phyloP scores from a whole-genome alignment of 1,140 invertebrate species.

The Plodia interpunctella region DNA sequence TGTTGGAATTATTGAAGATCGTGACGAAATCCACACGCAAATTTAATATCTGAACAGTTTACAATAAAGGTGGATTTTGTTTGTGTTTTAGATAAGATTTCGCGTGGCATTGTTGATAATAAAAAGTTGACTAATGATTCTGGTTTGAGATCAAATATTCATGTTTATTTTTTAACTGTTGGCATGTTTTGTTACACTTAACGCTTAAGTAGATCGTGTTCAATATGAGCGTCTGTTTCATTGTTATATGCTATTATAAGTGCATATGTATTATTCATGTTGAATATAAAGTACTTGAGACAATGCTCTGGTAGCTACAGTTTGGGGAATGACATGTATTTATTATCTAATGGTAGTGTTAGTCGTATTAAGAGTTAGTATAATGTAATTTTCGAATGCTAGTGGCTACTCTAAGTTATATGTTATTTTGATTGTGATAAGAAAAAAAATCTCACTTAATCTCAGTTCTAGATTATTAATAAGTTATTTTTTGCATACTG shows the following conservation, averaged over 20 bases:
- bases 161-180: conserved; percentile 56
- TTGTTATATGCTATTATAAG: conserved; percentile 36
- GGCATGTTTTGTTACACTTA: conserved; percentile 71
- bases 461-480: too few relatives aligned
- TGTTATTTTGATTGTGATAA: too few relatives aligned
- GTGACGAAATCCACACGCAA: conserved; percentile 33
- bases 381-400: not conserved
- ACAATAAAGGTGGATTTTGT: conserved; percentile 29
- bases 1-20: conserved; percentile 45
- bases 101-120: conserved; percentile 20
- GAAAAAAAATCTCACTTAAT: too few relatives aligned
- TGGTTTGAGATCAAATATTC: conserved; percentile 73
- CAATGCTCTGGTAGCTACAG: not conserved
- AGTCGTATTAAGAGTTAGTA: not conserved
- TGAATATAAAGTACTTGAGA: conserved; percentile 2
- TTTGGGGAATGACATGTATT: conserved; percentile 7
- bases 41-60: conserved; percentile 16
- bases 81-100: not conserved
- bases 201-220: conserved; percentile 65
- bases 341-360: not conserved
- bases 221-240: conserved; percentile 49
- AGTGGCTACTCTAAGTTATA: too few relatives aligned
- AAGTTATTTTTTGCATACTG: too few relatives aligned
- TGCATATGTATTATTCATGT: not conserved
- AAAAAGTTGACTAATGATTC: conserved; percentile 75